phyloP scores from a whole-genome alignment of 2,113 vertebrate species.

The Lepisosteus oculatus region DNA sequence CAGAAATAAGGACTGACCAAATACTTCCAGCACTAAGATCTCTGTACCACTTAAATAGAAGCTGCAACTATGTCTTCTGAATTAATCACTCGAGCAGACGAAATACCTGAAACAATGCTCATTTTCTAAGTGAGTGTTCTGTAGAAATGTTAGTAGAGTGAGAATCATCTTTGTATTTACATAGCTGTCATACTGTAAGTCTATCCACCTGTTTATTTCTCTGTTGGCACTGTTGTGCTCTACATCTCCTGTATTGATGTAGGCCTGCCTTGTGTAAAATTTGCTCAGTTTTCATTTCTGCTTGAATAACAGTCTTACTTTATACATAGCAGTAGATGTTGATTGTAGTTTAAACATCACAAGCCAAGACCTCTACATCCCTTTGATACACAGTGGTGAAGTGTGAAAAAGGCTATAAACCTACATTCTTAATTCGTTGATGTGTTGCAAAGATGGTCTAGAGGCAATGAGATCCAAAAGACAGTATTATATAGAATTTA shows the following conservation, averaged over 20 bases:
- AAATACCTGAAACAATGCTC: constrained; percentile 23
- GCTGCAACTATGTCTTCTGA: no score
- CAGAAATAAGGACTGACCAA: no score
- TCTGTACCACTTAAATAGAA: no score
- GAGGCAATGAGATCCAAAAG: no score
- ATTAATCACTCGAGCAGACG: neutral
- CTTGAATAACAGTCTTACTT: neutral
- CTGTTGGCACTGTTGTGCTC: no score
- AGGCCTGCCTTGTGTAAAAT: neutral
- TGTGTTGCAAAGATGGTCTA: neutral
- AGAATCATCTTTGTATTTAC: neutral
- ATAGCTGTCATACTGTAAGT: constrained; percentile 27
- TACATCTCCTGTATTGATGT: constrained; percentile 34
- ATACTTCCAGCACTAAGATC: no score
- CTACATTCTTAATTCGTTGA: neutral
- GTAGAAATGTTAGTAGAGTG: constrained; percentile 9
- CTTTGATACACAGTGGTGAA: neutral
- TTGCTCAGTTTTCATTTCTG: constrained; percentile 15
- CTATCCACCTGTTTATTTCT: no score
- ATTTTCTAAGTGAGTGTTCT: constrained; percentile 38
- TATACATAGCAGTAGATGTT: neutral
- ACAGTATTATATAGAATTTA: no score
- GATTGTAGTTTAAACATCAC: neutral
- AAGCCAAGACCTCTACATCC: neutral
- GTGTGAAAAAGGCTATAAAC: neutral